Percentiles rank a stretch among this genome's conserved stretches.
Evolutionary conservation across 2,797 vertebrate genomes (phyloP).

Genomic region (Muraenolepis orangiensis): DNA sequence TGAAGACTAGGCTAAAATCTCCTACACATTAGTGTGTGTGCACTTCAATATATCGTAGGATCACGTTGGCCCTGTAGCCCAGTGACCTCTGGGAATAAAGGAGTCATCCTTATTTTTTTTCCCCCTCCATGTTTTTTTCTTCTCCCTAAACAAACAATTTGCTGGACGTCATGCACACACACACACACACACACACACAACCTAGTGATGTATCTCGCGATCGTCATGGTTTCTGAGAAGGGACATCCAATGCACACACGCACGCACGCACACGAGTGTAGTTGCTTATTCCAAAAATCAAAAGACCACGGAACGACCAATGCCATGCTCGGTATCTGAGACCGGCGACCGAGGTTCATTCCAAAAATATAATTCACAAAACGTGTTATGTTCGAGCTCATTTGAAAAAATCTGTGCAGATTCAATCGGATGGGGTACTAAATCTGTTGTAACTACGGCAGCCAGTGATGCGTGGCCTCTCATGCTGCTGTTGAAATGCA

Average conservation of each 20-base stretch:
- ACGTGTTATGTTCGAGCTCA: conserved; percentile 10
- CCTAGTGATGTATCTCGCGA: not conserved
- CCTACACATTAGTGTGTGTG: not conserved
- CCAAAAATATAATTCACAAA: conserved; percentile 11
- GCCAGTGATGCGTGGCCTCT: conserved; percentile 3
- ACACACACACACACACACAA: not conserved
- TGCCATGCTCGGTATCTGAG: conserved; percentile 29
- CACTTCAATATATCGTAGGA: not conserved
- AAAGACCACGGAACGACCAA: conserved; percentile 48
- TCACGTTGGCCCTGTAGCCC: not conserved
- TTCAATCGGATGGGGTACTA: conserved; percentile 29
- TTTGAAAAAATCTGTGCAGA: conserved; percentile 32
- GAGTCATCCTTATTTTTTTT: not conserved
- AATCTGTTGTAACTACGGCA: conserved; percentile 15
- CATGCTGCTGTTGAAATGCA: conserved; percentile 31
- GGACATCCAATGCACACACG: not conserved
- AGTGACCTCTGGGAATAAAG: not conserved
- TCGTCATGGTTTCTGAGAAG: not conserved
- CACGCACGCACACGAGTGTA: conserved; percentile 10
- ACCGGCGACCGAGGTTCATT: conserved; percentile 25
- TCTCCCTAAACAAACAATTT: not conserved
- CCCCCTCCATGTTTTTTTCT: not conserved
- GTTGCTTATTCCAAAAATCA: conserved; percentile 52
- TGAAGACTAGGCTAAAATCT: too few species aligned
- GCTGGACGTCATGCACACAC: not conserved